Evolutionary conservation across 2,113 vertebrate genomes (phyloP).

Genomic region (Apteryx owenii): DNA sequence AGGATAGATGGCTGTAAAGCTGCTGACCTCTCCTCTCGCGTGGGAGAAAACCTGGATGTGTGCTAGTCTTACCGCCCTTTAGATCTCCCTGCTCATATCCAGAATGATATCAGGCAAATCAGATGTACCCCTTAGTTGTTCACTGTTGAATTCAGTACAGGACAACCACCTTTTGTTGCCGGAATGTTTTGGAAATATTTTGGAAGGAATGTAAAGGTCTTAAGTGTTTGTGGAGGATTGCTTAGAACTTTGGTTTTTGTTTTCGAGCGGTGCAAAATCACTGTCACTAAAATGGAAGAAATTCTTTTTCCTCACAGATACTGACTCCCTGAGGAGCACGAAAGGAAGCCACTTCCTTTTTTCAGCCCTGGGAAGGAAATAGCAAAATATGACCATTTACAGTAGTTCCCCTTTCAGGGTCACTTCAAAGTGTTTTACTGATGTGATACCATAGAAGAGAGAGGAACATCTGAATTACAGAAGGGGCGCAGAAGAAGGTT

Average conservation of each 20-base stretch:
- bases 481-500: accelerated
- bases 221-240: background rate
- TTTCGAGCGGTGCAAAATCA: accelerated
- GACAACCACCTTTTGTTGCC: background rate
- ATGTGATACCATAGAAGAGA: background rate
- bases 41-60: background rate
- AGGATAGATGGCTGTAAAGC: background rate
- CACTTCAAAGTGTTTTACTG: background rate
- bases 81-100: background rate
- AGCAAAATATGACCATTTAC: background rate
- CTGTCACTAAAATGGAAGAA: background rate
- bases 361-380: background rate
- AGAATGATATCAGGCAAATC: background rate
- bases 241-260: background rate
- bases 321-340: background rate
- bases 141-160: background rate
- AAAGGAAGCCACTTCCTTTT: background rate
- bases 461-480: background rate
- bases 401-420: background rate
- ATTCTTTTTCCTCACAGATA: background rate
- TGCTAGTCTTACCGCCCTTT: background rate
- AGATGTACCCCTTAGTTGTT: background rate
- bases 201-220: background rate
- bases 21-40: background rate
- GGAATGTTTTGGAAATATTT: accelerated